Conservation (phyloP, 2,797 vertebrate genomes). For the Cirrhinus mrigala region DNA sequence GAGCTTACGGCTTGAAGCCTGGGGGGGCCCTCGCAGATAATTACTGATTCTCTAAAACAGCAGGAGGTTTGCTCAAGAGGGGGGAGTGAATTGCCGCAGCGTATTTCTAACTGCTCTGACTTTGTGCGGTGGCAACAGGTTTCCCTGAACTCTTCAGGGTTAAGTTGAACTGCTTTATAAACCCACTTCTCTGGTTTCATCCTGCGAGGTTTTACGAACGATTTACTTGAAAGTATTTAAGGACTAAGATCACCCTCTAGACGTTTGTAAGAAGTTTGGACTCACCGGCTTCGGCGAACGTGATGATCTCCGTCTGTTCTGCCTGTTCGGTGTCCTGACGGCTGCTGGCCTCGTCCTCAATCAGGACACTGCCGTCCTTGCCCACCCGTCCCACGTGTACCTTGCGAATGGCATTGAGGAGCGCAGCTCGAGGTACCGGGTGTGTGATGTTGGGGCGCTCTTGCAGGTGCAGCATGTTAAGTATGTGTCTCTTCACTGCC, state of each 20-base stretch:
- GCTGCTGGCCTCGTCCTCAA: slow-evolving; percentile 83
- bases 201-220: neutral
- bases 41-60: slow-evolving; percentile 73
- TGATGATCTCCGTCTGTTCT: slow-evolving; percentile 91
- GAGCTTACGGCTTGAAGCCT: slow-evolving; percentile 56
- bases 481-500: slow-evolving; percentile 94
- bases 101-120: slow-evolving; percentile 26
- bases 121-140: slow-evolving; percentile 58
- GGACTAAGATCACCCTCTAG: neutral
- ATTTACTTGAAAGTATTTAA: neutral
- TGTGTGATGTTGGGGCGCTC: slow-evolving; percentile 93
- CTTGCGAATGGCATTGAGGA: slow-evolving; percentile 93
- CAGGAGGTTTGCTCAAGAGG: slow-evolving; percentile 63
- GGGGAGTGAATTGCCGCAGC: slow-evolving; percentile 40
- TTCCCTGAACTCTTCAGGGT: slow-evolving; percentile 47
- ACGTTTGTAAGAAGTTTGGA: slow-evolving; percentile 49
- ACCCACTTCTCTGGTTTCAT: slow-evolving; percentile 19
- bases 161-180: slow-evolving; percentile 59
- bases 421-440: slow-evolving; percentile 90
- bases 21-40: slow-evolving; percentile 70
- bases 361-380: slow-evolving; percentile 90
- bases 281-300: slow-evolving; percentile 94
- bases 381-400: slow-evolving; percentile 91
- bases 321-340: slow-evolving; percentile 67
- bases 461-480: slow-evolving; percentile 95